Percentiles rank a stretch among this genome's conserved stretches.
phyloP scores from a whole-genome alignment of 1,140 invertebrate species.

The Protaetia brevitarsis region DNA sequence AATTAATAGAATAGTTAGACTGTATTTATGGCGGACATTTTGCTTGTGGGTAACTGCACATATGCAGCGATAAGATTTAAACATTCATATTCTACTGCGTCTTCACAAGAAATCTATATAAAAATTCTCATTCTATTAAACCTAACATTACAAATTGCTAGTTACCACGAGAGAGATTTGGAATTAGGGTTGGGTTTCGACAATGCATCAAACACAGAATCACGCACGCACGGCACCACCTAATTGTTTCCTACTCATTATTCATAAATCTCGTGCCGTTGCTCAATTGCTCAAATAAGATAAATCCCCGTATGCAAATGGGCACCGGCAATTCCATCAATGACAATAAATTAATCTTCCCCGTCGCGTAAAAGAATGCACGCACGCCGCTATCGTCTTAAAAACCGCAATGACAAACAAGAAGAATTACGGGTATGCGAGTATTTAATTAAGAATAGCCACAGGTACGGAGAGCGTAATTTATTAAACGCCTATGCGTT shows the following conservation, averaged over 20 bases:
- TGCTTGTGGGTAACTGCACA: too few relatives aligned
- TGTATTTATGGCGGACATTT: too few relatives aligned
- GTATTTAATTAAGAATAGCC: not conserved
- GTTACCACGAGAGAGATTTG: too few relatives aligned
- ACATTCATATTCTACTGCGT: too few relatives aligned
- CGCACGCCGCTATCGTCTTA: not conserved
- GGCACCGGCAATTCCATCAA: not conserved
- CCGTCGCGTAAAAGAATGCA: not conserved
- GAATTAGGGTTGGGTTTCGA: too few relatives aligned
- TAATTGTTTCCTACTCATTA: conserved; percentile 8
- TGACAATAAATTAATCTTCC: not conserved
- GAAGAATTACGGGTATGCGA: not conserved
- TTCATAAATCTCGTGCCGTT: conserved; percentile 15
- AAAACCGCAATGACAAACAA: not conserved
- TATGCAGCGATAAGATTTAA: too few relatives aligned
- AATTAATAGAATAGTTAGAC: too few relatives aligned
- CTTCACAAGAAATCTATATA: too few relatives aligned
- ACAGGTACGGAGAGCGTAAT: not conserved
- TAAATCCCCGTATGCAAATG: conserved; percentile 8
- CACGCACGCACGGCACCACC: too few relatives aligned
- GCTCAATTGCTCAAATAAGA: conserved; percentile 8
- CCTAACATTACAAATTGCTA: too few relatives aligned
- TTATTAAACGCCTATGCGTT: not conserved
- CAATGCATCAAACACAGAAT: too few relatives aligned
- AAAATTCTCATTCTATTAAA: too few relatives aligned